Evolutionary conservation across 2,797 vertebrate genomes (phyloP), one percentile per base, ranked within the genome.

Genomic region (Lepidocolaptes lacrymiger): DNA sequence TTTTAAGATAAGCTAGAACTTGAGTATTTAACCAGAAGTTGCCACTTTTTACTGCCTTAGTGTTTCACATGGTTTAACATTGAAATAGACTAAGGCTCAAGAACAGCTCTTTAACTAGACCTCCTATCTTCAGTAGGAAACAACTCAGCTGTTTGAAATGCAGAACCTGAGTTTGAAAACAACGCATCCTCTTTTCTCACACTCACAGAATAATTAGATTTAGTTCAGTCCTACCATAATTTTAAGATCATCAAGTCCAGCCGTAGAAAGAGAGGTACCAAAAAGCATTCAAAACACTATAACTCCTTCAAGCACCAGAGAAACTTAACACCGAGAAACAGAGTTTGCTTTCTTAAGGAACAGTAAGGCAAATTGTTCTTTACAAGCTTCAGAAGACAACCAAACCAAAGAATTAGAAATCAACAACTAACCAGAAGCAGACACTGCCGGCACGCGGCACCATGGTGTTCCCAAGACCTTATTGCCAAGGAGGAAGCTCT

Each of bases 401-500:
- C 9, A 24, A 15, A 23, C n/a, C 55, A 24, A 36, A 36, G 22
- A 36, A 36, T 24, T 23, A 24, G 24, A 58, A 14, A 34, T 34
- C 23, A 56, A 56, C 14, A 24, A 34, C n/a, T 58, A 27, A 61
- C 36, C 58, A 27, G 16, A 37, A 12, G 27, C 36, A 98, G 63
- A 96, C 97, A 90, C 98, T 97, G 1, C 97, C 98, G 14, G 9
- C 96, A 32, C 82, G 97, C 56, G 98, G 61, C 9, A 98, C 62
- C 97, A 97, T 97, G 6, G 94, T 85, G 95, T 98, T 98, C 80
- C 98, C 66, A 81, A 98, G 97, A 83, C 96, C 97, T 88, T 98
- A 71, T 97, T 97, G 24, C 98, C 98, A 28, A 94, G 93, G 90
- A 98, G 95, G 96, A 98, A 98, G 95, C 98, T 98, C 97, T 98